phyloP scores from a whole-genome alignment of 2,113 vertebrate species.

The Isichthys henryi region DNA sequence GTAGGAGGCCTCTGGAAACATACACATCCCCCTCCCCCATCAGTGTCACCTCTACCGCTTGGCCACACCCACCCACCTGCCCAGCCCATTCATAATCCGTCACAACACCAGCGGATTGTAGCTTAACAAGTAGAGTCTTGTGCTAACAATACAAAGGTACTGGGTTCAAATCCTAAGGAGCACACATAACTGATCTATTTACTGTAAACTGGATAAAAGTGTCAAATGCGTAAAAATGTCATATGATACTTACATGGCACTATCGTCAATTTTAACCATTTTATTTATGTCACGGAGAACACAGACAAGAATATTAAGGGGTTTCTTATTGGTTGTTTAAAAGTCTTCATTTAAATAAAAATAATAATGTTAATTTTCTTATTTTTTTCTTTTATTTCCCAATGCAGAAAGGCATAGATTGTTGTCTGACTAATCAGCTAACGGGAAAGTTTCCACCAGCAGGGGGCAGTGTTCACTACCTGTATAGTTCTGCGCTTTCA shows the following conservation, averaged over 20 bases:
- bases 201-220: background rate
- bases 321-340: background rate
- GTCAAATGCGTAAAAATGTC: background rate
- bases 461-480: constrained; percentile 52
- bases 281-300: background rate
- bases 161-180: background rate
- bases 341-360: background rate
- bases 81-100: background rate
- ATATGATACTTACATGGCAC: background rate
- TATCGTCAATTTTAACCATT: background rate
- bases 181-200: background rate
- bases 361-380: background rate
- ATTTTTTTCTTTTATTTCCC: background rate
- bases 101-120: background rate
- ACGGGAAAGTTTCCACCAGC: background rate
- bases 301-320: background rate
- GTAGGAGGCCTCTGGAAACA: constrained; percentile 81
- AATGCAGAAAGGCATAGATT: background rate
- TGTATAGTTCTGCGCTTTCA: constrained; percentile 98
- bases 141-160: background rate
- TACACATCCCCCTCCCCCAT: background rate
- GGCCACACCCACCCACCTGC: background rate
- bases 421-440: background rate
- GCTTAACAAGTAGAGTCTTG: background rate
- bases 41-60: background rate